Evolutionary conservation across 2,797 vertebrate species (phyloP), one percentile per base, ranked within the genome.

Genomic region (Dendrocincla tyrannina): DNA sequence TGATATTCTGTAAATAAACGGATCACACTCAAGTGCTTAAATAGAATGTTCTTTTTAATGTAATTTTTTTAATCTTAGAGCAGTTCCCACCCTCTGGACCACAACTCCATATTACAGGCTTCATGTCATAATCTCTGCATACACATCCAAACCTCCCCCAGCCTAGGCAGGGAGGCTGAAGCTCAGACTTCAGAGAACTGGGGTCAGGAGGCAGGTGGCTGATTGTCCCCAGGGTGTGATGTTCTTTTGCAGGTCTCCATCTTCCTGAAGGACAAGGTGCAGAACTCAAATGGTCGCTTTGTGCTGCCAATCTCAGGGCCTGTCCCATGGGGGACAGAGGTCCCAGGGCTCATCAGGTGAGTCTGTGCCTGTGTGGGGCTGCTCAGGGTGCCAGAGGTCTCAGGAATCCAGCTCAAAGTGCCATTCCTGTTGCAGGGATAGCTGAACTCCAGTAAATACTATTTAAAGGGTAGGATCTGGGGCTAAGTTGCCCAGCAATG

Each of bases 241-340:
- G 58, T 94, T 63, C 67, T 50, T 90, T 92, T 89, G 28, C 95
- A 99, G 99, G 99, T 99, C 39, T 99, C 99, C 59, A 99, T 99
- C 97, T 99, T 99, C 94, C 98, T 99, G 53, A 99, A 99, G 97
- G 99, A 99, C 69, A 99, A 98, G 98, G 99, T 99, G 47, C 99
- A 99, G 73, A 99, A 99, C 97, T 99, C 99, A 4, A 99, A 99
- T 1, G 99, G 99, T 5, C 99, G 98, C 46, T 99, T 99, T 64
- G 99, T 99, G 88, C 98, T 99, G 86, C 99, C 99, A 5, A 99
- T 98, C 50, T 99, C 98, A 0, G 99, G 99, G 47, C 98, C 99
- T 13, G 98, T 99, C 85, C 99, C 99, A 2, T 98, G 98, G 97
- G 99, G 99, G 67, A 99, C 98, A 33, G 98, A 99, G 91, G 97